Evolutionary conservation across 2,797 vertebrate species (phyloP).

Genomic region (Acanthopagrus latus): DNA sequence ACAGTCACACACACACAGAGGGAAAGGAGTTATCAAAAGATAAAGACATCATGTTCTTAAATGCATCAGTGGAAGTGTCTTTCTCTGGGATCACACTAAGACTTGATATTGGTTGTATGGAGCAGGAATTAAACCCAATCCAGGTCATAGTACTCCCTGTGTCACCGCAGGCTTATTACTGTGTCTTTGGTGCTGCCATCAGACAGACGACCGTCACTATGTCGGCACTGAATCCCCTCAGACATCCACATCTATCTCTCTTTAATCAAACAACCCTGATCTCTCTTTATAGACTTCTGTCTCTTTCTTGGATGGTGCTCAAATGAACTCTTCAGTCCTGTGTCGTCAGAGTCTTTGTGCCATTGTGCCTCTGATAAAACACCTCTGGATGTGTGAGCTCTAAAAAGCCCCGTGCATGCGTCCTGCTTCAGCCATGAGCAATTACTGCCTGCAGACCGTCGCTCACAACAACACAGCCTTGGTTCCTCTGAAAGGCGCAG

Average conservation of each 20-base stretch:
- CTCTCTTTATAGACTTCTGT: neutral
- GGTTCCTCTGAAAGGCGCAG: neutral
- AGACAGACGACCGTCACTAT: neutral
- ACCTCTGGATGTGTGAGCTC: slow-evolving; percentile 24
- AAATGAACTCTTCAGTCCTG: slow-evolving; percentile 33
- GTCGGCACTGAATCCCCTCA: neutral
- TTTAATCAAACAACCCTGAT: slow-evolving; percentile 2
- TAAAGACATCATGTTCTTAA: neutral
- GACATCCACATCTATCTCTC: neutral
- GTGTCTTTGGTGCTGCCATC: neutral
- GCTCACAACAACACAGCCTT: slow-evolving; percentile 26
- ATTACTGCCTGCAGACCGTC: slow-evolving; percentile 28
- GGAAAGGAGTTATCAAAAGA: neutral
- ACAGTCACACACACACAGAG: neutral
- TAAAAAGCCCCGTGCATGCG: slow-evolving; percentile 17
- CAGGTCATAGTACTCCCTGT: neutral
- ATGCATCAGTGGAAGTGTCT: neutral
- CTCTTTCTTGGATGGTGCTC: slow-evolving; percentile 22
- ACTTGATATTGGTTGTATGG: neutral
- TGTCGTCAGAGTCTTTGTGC: slow-evolving; percentile 45
- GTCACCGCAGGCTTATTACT: neutral
- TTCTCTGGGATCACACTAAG: neutral
- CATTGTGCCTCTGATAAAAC: slow-evolving; percentile 54
- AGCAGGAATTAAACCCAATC: neutral
- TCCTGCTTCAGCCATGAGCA: slow-evolving; percentile 53